Evolutionary conservation across 1,140 invertebrate species (phyloP), one percentile per base, ranked within the genome.

Genomic region (Drosophila guanche): DNA sequence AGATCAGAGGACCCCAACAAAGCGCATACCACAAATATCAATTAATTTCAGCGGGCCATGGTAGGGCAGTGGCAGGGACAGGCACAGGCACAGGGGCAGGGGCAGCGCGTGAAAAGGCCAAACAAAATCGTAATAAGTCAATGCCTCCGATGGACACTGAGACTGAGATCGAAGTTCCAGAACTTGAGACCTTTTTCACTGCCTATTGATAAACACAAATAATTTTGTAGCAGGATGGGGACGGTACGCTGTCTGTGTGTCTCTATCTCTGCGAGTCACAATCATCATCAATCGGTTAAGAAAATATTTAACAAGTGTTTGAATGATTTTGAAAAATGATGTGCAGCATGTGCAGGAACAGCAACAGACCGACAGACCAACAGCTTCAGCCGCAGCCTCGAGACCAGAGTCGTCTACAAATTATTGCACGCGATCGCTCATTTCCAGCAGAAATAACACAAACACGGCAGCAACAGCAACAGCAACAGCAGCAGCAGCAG

Each of bases 271-370:
- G 40, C 54, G 76, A 86, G 77, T 74, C 83, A 86, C 78, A 88
- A 88, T 86, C 79, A 84, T 88, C 79, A 88, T 88, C 85, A 89
- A 88, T 88, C 84, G 84, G 84, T 84, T 88, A 88, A 89, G 84
- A 88, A 88, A 88, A 88, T 88, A 88, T 88, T 88, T 88, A 88
- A 89, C 84, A 88, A 88, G 84, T 88, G 84, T 88, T 89, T 88
- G 84, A 88, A 88, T 88, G 84, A 88, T 88, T 88, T 88, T 88
- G 84, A 88, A 88, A 88, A 88, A 88, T 88, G 84, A 88, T 88
- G 84, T 83, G 81, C 76, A 79, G 79, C 75, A 75, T 79, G 76
- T 79, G 80, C 80, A 76, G 52, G 61, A 71, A 58, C 56, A 73
- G 47, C 52, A 61, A 46, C 43, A 47, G 37, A 20, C 16, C 67